Conservation (phyloP, 2,888 invertebrate species). For the Nomada ruficornis region DNA sequence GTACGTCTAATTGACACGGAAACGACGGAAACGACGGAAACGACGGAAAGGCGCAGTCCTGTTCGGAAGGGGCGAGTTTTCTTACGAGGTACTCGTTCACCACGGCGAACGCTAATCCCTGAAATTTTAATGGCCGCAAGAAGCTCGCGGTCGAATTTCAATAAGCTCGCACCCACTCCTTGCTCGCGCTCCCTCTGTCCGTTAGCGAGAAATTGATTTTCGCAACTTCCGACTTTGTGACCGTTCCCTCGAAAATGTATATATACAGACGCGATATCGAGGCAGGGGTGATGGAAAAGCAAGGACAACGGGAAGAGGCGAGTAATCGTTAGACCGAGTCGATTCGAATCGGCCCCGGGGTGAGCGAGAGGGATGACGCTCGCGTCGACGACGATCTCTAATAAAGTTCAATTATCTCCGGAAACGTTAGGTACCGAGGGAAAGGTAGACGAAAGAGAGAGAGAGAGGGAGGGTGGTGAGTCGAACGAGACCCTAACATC, state of each 20-base stretch:
- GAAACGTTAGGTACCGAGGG: conserved; percentile 65
- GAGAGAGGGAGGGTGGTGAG: conserved; percentile 6
- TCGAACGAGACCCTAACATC: conserved; percentile 32
- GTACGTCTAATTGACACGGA: conserved; percentile 80
- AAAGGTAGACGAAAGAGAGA: conserved; percentile 26
- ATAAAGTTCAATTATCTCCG: conserved; percentile 76
- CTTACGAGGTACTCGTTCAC: conserved; percentile 53
- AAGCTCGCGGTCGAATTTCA: conserved; percentile 78
- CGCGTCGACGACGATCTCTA: conserved; percentile 70
- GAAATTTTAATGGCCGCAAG: conserved; percentile 80
- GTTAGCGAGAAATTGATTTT: conserved; percentile 74
- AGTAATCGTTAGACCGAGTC: conserved; percentile 54
- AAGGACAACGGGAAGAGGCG: conserved; percentile 23
- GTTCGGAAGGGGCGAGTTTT: conserved; percentile 43
- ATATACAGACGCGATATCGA: background rate
- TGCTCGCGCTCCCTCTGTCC: conserved; percentile 1
- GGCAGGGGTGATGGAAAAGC: background rate
- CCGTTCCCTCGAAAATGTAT: background rate
- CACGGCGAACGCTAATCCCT: conserved; percentile 79
- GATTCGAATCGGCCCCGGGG: conserved; percentile 60
- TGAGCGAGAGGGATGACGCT: conserved; percentile 55
- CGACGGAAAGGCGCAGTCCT: conserved; percentile 21
- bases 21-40: conserved; percentile 72
- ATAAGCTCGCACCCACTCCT: conserved; percentile 65
- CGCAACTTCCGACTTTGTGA: conserved; percentile 21